phyloP scores from a whole-genome alignment of 2,113 vertebrate species.

The Narcine bancroftii region DNA sequence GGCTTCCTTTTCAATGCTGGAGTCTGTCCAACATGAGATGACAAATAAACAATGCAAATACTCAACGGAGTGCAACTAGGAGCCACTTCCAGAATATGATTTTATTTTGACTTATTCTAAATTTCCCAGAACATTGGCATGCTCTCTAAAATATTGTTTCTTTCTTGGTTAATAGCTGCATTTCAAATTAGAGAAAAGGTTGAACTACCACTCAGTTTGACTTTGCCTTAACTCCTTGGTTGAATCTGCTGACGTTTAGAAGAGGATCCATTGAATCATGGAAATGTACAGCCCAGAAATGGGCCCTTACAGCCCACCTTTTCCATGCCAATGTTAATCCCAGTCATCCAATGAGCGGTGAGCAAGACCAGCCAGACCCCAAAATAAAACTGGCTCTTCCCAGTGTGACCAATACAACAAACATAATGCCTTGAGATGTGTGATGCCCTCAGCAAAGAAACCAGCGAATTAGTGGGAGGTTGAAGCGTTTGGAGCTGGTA shows the following conservation, averaged over 20 bases:
- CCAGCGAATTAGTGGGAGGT: background rate
- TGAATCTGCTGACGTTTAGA: background rate
- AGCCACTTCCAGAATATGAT: background rate
- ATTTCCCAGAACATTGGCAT: background rate
- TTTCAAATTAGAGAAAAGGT: background rate
- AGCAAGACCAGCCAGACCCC: background rate
- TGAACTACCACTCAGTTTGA: background rate
- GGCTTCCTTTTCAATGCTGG: background rate
- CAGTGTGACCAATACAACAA: background rate
- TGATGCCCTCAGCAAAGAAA: background rate
- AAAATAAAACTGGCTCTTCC: background rate
- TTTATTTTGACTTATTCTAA: background rate
- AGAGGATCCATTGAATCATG: background rate
- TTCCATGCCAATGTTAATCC: no score
- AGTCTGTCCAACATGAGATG: background rate
- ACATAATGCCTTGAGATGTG: background rate
- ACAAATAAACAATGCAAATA: background rate
- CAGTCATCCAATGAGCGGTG: background rate
- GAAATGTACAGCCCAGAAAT: no score
- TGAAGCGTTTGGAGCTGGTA: background rate
- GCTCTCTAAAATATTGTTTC: background rate
- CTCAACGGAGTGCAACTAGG: background rate
- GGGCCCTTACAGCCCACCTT: no score
- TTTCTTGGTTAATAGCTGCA: background rate
- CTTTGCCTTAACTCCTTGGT: background rate